These are phyloP conservation scores for Emys orbicularis DNA, from an alignment of 2,797 vertebrate species.

Conservation along the genomic window DNA sequence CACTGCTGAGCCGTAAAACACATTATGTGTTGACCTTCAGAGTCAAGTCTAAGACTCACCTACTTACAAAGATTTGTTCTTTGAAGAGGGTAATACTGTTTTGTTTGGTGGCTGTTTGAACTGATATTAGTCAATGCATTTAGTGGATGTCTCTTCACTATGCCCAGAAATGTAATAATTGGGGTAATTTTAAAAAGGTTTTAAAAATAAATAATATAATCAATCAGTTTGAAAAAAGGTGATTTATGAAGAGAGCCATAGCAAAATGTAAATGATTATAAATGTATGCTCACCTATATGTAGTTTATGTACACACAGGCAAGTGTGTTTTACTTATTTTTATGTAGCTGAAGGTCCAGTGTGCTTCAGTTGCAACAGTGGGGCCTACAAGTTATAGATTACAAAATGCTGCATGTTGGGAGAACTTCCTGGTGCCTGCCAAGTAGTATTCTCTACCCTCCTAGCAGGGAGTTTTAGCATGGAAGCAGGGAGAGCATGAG, in stretches of 20 bases:
- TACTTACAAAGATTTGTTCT: neutral
- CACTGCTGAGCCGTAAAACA: neutral
- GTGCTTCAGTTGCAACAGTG: neutral
- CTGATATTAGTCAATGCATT: rapidly evolving
- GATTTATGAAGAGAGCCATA: neutral
- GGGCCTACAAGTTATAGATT: too few species aligned
- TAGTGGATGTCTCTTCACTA: neutral
- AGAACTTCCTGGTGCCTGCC: too few species aligned
- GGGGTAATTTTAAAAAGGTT: neutral
- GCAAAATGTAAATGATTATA: neutral
- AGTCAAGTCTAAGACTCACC: neutral
- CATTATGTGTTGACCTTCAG: neutral
- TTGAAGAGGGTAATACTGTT: neutral
- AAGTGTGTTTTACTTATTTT: neutral
- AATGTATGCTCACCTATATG: neutral
- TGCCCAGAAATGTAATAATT: rapidly evolving
- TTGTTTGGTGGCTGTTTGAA: neutral
- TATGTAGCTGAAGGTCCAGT: neutral
- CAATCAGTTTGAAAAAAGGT: neutral
- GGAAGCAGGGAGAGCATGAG: too few species aligned
- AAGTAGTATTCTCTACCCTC: too few species aligned
- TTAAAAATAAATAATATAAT: neutral
- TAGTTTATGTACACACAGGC: neutral
- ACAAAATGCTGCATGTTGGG: too few species aligned
- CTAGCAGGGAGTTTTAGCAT: too few species aligned